Conservation (phyloP, 1,140 invertebrate genomes). For the Danaus plexippus region DNA sequence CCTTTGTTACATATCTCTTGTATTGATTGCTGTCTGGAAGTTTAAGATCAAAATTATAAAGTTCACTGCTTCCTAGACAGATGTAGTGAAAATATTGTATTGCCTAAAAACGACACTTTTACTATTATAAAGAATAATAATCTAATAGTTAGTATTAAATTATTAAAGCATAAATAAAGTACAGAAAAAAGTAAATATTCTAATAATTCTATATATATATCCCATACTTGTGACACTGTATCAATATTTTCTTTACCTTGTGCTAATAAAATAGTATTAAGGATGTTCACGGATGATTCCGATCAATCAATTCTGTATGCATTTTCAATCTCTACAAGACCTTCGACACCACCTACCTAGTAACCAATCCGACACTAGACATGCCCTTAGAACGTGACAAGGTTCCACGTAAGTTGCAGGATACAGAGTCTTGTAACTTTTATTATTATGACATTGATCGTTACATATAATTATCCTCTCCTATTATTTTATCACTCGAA, state of each 20-base stretch:
- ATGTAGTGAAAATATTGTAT: too few relatives aligned
- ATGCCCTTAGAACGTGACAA: slow-evolving; percentile 57
- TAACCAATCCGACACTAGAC: slow-evolving; percentile 48
- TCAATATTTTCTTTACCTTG: background rate
- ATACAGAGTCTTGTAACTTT: slow-evolving; percentile 33
- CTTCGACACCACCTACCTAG: slow-evolving; percentile 36
- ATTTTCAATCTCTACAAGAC: slow-evolving; percentile 31
- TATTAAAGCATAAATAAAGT: too few relatives aligned
- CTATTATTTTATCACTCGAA: slow-evolving; percentile 19
- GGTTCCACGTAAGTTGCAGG: slow-evolving; percentile 31
- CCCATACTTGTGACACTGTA: too few relatives aligned
- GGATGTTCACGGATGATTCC: slow-evolving; percentile 26
- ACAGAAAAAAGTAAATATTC: too few relatives aligned
- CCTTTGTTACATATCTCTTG: slow-evolving; percentile 7
- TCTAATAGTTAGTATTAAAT: too few relatives aligned
- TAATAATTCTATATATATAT: too few relatives aligned
- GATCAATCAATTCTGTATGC: slow-evolving; percentile 40
- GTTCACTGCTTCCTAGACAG: too few relatives aligned
- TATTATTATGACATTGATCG: slow-evolving; percentile 43
- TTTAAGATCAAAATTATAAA: too few relatives aligned
- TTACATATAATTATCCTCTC: slow-evolving; percentile 32
- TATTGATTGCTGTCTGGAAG: too few relatives aligned
- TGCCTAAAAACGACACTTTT: too few relatives aligned
- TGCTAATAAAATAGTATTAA: slow-evolving; percentile 8
- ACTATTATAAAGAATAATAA: too few relatives aligned